Evolutionary conservation across 2,113 vertebrate genomes (phyloP).

Genomic region (Odocoileus hemionus): DNA sequence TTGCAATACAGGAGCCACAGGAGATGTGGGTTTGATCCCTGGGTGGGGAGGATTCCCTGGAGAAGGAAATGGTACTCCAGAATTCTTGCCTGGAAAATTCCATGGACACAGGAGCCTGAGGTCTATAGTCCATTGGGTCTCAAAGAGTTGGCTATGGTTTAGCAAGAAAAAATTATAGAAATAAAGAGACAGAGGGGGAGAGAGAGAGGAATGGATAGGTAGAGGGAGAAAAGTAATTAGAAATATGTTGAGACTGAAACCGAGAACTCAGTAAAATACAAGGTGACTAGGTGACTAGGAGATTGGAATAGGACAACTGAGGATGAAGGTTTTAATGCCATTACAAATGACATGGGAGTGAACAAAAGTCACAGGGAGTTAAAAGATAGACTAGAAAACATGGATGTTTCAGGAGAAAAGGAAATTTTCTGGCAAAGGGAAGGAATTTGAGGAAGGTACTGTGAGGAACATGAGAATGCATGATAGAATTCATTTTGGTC

Average conservation of each 20-base stretch:
- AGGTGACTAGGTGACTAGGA: not conserved
- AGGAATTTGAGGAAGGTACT: not conserved
- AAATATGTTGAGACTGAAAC: not conserved
- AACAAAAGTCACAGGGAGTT: rapidly evolving
- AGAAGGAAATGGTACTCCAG: not conserved
- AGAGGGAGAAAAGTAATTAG: not conserved
- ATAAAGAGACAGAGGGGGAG: not conserved
- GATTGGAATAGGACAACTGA: not conserved
- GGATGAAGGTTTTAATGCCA: not conserved
- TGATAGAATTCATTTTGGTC: not conserved
- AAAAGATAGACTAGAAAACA: not conserved
- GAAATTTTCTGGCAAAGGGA: not conserved
- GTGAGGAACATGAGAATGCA: not conserved
- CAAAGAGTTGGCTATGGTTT: not conserved
- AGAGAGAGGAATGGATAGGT: not conserved
- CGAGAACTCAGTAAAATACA: not conserved
- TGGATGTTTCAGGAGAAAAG: not conserved
- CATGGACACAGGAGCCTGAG: not conserved
- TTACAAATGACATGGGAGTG: not conserved
- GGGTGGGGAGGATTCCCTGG: not conserved
- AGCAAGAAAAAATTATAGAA: not conserved
- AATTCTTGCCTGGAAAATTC: not conserved
- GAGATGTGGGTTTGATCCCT: not conserved
- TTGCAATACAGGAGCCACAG: not conserved
- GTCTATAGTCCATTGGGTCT: not conserved